Evolutionary conservation across 2,113 vertebrate genomes (phyloP), one percentile per base, ranked within the genome.

Genomic region (Lucifuga dentata): DNA sequence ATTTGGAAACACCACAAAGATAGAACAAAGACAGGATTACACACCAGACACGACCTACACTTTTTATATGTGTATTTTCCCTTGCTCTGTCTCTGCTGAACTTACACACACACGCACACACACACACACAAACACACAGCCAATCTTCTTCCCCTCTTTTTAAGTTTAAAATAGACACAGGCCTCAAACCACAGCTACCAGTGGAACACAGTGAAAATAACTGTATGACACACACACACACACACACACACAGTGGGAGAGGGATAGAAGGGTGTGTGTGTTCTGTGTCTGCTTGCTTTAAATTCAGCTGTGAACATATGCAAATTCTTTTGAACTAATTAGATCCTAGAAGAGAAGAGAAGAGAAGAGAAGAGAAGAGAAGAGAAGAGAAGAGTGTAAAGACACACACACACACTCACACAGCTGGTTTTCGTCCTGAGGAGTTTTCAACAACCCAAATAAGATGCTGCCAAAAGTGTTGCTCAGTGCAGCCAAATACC

Each of bases 171-270:
- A 89, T 84, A 86, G 81, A 81, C 40, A 55, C 40, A 58, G 53
- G 76, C 82, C 79, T 73, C 74, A 87, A 88, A 90, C 86, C 88
- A 79, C 86, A 87, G 81, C 81, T 84, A 81, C 68, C 77, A 84
- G 78, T 83, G 80, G 80, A 79, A 70, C 53, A 76, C 68, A 60
- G 65, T 71, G 78, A 83, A 89, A 87, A 89, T 84, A 88, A 76
- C 77, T 73, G 78, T 44, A 23, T 57, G 52, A 68, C 49, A 46
- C 57, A 51, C 45, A 48, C 51, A 44, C 16, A 20, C 41, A 20
- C 21, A 32, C n/a, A 36, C 50, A 36, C 16, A 56, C 7, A 11
- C 52, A 57, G n/a, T n/a, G 52, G 38, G 35, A 38, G 53, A 44
- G 66, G 69, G 32, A 59, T 38, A 15, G 12, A 21, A 35, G 21